Base-by-base conservation (phyloP, 1,140 invertebrate genomes). In the Drosophila orena region DNA sequence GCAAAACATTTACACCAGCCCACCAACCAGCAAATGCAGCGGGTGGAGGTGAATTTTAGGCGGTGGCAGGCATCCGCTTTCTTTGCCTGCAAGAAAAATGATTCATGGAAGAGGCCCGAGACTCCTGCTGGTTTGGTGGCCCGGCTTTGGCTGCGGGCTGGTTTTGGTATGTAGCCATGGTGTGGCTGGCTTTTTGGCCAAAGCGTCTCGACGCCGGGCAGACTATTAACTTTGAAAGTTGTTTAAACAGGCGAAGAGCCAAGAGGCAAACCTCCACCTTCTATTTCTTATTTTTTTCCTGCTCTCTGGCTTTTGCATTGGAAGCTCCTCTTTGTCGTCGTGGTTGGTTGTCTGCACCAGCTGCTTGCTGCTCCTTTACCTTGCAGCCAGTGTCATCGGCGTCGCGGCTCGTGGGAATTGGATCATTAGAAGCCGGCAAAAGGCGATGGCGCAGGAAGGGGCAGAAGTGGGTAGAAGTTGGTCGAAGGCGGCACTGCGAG, bases 171-270 rank as follows among this genome's bases (percentile, higher is more conserved):
- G 49, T 55, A 37, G 62, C 66, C 42, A 17, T 40, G 46, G 44
- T 50, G 17, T 46, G 37, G 66, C 24, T 72, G 70, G 58, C 70
- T 88, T 77, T 79, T 79, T 64, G 80, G 81, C 58, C 83, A 77
- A 64, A 81, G 52, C 70, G 84, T 84, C 84, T 89, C 84, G 84
- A 81, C 84, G 52, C 70, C 68, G 76, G 84, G 84, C 84, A 89
- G 84, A 89, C 84, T 89, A 89, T 89, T 89, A 89, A 89, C 84
- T 89, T 89, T 89, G 84, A 89, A 89, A 88, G 83, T 88, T 89
- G 83, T 89, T 88, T 89, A 88, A 86, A 81, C 81, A 86, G 81
- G 81, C 83, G 80, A 84, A 59, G 79, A 81, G 69, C 79, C 73
- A 47, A 59, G 57, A 81, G 61, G 60, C 79, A 53, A 88, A 83